phyloP scores from a whole-genome alignment of 2,888 invertebrate genomes.

The Ennomos fuscantarius region DNA sequence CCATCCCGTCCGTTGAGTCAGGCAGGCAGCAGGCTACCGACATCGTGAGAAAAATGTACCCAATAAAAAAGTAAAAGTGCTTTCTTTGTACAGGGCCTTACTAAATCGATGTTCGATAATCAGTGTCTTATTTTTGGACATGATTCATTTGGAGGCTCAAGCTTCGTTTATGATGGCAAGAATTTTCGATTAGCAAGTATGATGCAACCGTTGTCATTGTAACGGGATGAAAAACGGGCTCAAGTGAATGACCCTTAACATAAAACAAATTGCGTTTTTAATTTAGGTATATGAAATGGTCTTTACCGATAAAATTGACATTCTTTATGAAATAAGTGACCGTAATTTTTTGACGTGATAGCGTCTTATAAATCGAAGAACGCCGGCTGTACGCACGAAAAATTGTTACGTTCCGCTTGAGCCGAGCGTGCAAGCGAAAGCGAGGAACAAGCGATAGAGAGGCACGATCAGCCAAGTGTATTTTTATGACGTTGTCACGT shows the following conservation, averaged over 20 bases:
- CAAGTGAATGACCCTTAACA: slow-evolving; percentile 52
- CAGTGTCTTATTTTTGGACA: slow-evolving; percentile 67
- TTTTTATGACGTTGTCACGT: too few relatives aligned
- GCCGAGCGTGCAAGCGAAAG: too few relatives aligned
- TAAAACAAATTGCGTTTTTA: too few relatives aligned
- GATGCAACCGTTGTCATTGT: slow-evolving; percentile 60
- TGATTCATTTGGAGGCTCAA: slow-evolving; percentile 77
- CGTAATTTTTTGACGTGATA: too few relatives aligned
- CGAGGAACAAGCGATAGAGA: too few relatives aligned
- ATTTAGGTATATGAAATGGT: too few relatives aligned
- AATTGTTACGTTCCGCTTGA: too few relatives aligned
- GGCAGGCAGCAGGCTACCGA: slow-evolving; percentile 65
- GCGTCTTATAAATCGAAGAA: too few relatives aligned
- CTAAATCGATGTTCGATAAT: slow-evolving; percentile 74
- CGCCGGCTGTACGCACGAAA: too few relatives aligned
- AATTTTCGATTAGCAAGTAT: slow-evolving; percentile 75
- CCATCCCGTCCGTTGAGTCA: slow-evolving; percentile 69
- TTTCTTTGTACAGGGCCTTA: slow-evolving; percentile 76
- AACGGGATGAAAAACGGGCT: slow-evolving; percentile 61
- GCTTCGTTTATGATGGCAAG: slow-evolving; percentile 61
- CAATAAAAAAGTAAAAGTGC: slow-evolving; percentile 78
- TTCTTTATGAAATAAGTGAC: too few relatives aligned
- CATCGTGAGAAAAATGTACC: slow-evolving; percentile 65
- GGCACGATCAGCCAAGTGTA: too few relatives aligned
- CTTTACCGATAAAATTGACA: too few relatives aligned